phyloP scores from a whole-genome alignment of 1,140 invertebrate species.

The Apocrypta bakeri region DNA sequence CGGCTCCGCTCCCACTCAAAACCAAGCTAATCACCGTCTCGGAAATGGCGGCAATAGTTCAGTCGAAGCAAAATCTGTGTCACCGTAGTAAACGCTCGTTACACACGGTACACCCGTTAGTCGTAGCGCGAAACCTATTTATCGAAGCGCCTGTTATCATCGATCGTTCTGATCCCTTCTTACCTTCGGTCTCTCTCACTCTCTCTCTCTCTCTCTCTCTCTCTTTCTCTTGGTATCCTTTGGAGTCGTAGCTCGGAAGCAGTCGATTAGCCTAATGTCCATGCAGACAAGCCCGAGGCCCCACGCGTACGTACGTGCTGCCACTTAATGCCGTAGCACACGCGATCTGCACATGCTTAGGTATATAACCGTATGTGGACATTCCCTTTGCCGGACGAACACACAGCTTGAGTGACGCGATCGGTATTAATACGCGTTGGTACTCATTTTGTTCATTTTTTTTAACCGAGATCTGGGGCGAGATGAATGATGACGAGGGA shows the following conservation, averaged over 20 bases:
- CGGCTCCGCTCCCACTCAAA: background rate
- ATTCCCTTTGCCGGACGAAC: background rate
- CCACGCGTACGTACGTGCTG: background rate
- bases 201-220: background rate
- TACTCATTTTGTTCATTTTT: background rate
- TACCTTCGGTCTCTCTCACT: background rate
- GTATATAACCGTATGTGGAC: background rate
- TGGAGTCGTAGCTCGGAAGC: constrained; percentile 45
- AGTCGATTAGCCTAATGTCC: constrained; percentile 54
- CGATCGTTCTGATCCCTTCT: constrained; percentile 21
- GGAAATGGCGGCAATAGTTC: background rate
- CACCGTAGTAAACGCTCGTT: background rate
- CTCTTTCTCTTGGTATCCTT: background rate
- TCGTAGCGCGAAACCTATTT: constrained; percentile 31
- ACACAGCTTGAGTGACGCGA: background rate
- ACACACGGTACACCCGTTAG: background rate
- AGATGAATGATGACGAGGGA: too few relatives aligned
- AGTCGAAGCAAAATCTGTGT: background rate
- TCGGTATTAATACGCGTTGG: background rate
- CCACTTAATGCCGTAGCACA: constrained; percentile 35
- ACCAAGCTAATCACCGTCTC: background rate
- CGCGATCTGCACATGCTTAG: constrained; percentile 13
- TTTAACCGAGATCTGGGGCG: too few relatives aligned
- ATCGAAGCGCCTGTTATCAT: constrained; percentile 41
- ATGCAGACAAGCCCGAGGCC: constrained; percentile 40